These are phyloP conservation scores for Pelvicachromis taeniatus DNA, from an alignment of 2,113 vertebrate species.

Conservation along the genomic window DNA sequence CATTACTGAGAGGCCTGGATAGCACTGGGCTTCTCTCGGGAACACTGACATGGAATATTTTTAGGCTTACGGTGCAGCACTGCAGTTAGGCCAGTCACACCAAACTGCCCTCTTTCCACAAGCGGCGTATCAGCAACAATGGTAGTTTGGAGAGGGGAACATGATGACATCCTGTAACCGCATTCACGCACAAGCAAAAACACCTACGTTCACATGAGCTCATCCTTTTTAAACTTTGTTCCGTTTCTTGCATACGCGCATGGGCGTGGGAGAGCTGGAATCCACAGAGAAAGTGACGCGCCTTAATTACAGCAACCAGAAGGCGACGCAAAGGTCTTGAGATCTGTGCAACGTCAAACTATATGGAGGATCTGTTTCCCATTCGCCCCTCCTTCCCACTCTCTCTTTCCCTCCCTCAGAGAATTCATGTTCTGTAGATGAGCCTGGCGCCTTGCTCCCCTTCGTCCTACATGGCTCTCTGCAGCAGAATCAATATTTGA, in stretches of 20 bases:
- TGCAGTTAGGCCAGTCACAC: slow-evolving; percentile 65
- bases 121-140: slow-evolving; percentile 39
- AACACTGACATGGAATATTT: slow-evolving; percentile 72
- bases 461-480: slow-evolving; percentile 36
- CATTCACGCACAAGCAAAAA: neutral
- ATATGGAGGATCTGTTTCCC: neutral
- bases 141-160: slow-evolving; percentile 21
- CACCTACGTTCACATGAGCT: neutral
- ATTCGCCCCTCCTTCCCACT: neutral
- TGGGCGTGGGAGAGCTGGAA: neutral
- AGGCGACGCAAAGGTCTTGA: neutral
- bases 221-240: neutral
- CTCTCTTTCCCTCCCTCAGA: neutral
- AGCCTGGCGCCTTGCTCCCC: slow-evolving; percentile 39
- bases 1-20: slow-evolving; percentile 74
- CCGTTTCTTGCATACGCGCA: neutral
- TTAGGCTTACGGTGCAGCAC: slow-evolving; percentile 65
- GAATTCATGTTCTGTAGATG: slow-evolving; percentile 44
- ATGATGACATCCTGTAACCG: neutral
- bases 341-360: neutral
- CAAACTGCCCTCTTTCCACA: slow-evolving; percentile 54
- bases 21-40: slow-evolving; percentile 62
- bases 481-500: slow-evolving; percentile 69
- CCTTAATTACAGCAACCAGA: neutral
- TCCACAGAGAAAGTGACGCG: neutral